Evolutionary conservation across 1,140 invertebrate genomes (phyloP), one percentile per base, ranked within the genome.

Genomic region (Euwallacea fornicatus): DNA sequence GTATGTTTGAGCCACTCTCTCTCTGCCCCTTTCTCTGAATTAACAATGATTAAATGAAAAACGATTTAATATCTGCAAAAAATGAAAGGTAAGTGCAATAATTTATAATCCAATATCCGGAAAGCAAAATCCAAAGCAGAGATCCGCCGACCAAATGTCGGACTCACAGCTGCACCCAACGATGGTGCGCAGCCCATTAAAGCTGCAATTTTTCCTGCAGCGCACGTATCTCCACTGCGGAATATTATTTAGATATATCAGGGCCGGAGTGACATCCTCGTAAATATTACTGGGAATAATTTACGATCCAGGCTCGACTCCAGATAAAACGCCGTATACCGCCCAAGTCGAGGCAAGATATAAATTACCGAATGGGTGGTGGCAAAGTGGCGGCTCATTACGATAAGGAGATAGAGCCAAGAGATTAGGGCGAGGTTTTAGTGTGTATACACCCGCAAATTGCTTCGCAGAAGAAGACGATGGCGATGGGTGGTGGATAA

Each of bases 241-340:
- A 73, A 71, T 71, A 71, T 76, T 76, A 77, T 74, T 75, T 76
- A 75, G 76, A 76, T 73, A 75, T 76, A 77, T 75, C 74, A 76
- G 69, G 58, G 68, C 72, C 69, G 60, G 65, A 76, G 66, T 76
- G 74, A 69, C 75, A 73, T 41, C 59, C 16, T 71, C 72, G 73
- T 79, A 79, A 79, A 79, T 79, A 78, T 75, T 78, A 77, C 74
- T 76, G 72, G 76, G 76, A 74, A 75, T 78, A 78, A 79, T 79
- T 79, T 79, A 79, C 71, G 62, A 73, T 73, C 73, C 44, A 73
- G 62, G 74, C 64, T 62, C 69, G 71, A 71, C 67, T 77, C 75
- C 75, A 76, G 75, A 77, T 76, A 75, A 77, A 78, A 76, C 71
- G 67, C 68, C 73, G 16, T 15, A 53, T 10, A 64, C 59, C 60